Conservation (phyloP, 2,113 vertebrate genomes). For the Xiphias gladius region DNA sequence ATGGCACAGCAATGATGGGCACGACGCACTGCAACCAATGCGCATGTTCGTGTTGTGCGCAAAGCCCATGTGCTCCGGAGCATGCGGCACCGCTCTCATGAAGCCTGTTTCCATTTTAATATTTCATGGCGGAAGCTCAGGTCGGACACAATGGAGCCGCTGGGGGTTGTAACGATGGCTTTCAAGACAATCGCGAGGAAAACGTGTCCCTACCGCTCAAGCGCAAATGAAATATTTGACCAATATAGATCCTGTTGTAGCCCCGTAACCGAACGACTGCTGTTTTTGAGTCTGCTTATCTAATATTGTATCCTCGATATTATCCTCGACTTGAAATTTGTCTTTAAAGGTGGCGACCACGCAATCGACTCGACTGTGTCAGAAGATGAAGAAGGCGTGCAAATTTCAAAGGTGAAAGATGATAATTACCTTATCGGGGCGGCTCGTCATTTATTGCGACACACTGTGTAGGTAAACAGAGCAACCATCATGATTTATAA, state of each 20-base stretch:
- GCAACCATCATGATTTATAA: constrained; percentile 51
- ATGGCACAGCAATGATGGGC: constrained; percentile 62
- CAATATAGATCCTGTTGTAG: not conserved
- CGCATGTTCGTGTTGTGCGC: constrained; percentile 79
- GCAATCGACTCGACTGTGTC: constrained; percentile 46
- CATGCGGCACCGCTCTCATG: constrained; percentile 69
- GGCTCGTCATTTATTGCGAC: constrained; percentile 80
- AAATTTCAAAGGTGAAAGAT: constrained; percentile 71
- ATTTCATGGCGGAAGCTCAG: constrained; percentile 66
- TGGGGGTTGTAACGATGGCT: not conserved
- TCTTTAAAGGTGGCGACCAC: constrained; percentile 50
- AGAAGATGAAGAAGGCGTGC: constrained; percentile 71
- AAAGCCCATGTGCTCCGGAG: constrained; percentile 81
- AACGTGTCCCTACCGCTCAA: not conserved
- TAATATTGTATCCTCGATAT: constrained; percentile 5
- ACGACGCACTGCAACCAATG: constrained; percentile 81
- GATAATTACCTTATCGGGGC: constrained; percentile 82
- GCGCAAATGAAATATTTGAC: constrained; percentile 5
- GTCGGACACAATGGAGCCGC: constrained; percentile 56
- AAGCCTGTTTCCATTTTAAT: constrained; percentile 73
- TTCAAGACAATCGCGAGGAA: not conserved
- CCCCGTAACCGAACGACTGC: not conserved
- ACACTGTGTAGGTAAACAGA: constrained; percentile 55
- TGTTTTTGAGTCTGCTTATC: not conserved
- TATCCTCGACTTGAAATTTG: constrained; percentile 38